Percentiles rank a stretch among this genome's conserved stretches.
phyloP scores from a whole-genome alignment of 2,113 vertebrate species.

The Dipodomys ordii region DNA sequence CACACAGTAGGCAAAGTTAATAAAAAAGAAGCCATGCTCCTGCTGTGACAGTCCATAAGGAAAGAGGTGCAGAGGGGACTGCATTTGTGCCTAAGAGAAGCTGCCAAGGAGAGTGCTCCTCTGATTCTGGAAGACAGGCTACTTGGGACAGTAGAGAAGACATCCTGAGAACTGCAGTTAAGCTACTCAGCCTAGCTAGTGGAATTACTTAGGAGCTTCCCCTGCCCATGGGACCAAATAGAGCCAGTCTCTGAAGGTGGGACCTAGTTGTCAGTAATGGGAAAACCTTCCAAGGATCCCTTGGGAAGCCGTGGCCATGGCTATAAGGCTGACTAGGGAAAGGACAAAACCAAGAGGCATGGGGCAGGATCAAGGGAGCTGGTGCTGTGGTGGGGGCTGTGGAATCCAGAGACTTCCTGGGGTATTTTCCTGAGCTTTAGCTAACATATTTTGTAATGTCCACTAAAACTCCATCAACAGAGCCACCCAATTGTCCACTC shows the following conservation, averaged over 20 bases:
- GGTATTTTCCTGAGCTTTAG: rapidly evolving
- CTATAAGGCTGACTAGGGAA: not conserved
- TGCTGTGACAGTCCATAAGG: not conserved
- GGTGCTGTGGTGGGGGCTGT: rapidly evolving
- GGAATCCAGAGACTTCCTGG: not conserved
- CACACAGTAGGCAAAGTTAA: rapidly evolving
- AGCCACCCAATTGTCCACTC: rapidly evolving
- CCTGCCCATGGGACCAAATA: not conserved
- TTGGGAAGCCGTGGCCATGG: not conserved
- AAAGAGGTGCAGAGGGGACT: not conserved
- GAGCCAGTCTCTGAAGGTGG: not conserved
- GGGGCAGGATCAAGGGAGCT: not conserved
- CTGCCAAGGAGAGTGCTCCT: not conserved
- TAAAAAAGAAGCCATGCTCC: not conserved
- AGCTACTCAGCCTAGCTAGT: not conserved
- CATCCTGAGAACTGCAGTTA: too few species aligned
- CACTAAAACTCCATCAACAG: not conserved
- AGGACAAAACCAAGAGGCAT: rapidly evolving
- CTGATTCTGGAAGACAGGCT: not conserved
- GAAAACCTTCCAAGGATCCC: not conserved
- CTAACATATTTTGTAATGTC: rapidly evolving
- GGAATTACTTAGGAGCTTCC: not conserved
- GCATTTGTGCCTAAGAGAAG: not conserved
- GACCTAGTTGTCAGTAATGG: not conserved
- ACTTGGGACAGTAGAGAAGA: not conserved